phyloP scores from a whole-genome alignment of 2,888 invertebrate species.

The Helleia helle region DNA sequence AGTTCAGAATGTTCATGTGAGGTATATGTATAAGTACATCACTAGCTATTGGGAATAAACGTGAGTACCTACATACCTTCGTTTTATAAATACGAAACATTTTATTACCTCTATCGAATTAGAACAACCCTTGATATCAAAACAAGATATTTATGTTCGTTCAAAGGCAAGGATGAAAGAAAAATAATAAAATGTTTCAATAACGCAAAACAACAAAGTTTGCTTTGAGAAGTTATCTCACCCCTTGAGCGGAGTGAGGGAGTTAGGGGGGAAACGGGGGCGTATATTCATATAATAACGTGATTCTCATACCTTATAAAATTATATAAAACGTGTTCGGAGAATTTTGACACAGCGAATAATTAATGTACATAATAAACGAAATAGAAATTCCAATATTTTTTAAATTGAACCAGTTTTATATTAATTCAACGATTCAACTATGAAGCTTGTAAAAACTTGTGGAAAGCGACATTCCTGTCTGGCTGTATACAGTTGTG shows the following conservation, averaged over 20 bases:
- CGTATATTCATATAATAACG: conserved; percentile 6
- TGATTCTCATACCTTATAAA: not conserved
- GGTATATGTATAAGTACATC: no score
- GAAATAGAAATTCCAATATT: no score
- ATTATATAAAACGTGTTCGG: no score
- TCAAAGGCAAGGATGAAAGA: conserved; percentile 56
- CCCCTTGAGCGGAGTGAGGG: conserved; percentile 25
- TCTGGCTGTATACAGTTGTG: conserved; percentile 28
- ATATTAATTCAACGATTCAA: conserved; percentile 27
- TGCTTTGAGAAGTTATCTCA: conserved; percentile 42
- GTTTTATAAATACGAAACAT: no score
- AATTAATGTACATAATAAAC: no score
- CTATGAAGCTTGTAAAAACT: conserved; percentile 31
- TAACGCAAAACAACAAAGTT: conserved; percentile 63
- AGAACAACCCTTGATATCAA: no score
- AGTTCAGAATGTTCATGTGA: no score
- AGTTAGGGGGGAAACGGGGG: conserved; percentile 24
- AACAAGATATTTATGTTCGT: conserved; percentile 10
- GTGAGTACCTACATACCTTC: no score
- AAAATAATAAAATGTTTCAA: conserved; percentile 67
- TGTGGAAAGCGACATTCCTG: conserved; percentile 45
- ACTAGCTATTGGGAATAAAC: no score
- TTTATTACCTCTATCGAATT: no score
- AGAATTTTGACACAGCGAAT: no score
- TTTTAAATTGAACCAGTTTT: conserved; percentile 35